Conservation (phyloP, 2,888 invertebrate genomes). For the Hedychridium roseum region DNA sequence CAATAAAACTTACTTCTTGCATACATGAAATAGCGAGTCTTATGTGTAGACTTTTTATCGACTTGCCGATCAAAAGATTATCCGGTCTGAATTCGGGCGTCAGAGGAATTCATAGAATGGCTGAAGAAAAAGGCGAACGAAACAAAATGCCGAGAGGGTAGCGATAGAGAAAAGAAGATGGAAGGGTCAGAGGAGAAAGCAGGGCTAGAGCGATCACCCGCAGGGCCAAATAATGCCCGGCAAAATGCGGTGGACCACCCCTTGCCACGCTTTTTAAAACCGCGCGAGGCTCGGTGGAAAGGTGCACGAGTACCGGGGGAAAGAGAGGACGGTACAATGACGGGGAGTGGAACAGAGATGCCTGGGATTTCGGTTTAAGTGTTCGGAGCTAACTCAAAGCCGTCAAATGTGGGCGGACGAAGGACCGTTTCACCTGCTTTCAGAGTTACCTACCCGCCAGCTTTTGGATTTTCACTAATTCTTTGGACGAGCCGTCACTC, state of each 20-base stretch:
- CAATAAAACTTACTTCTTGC: too few relatives aligned
- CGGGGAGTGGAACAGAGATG: slow-evolving; percentile 13
- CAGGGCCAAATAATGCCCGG: slow-evolving; percentile 56
- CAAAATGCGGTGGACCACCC: slow-evolving; percentile 60
- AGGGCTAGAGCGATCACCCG: slow-evolving; percentile 54
- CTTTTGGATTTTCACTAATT: slow-evolving; percentile 47
- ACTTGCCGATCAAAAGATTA: too few relatives aligned
- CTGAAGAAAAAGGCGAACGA: slow-evolving; percentile 14
- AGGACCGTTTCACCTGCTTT: slow-evolving; percentile 52
- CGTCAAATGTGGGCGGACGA: slow-evolving; percentile 55
- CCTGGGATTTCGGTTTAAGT: slow-evolving; percentile 20
- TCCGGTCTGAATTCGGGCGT: too few relatives aligned
- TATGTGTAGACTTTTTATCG: too few relatives aligned
- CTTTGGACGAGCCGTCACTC: slow-evolving; percentile 25
- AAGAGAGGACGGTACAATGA: too few relatives aligned
- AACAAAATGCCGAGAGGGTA: slow-evolving; percentile 3
- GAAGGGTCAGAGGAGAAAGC: slow-evolving; percentile 42
- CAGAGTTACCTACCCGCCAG: slow-evolving; percentile 32
- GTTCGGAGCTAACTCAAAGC: slow-evolving; percentile 50
- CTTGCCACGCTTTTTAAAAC: slow-evolving; percentile 51
- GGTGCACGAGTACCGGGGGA: background rate
- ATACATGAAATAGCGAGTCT: too few relatives aligned
- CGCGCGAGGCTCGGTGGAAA: slow-evolving; percentile 21
- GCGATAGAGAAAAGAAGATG: slow-evolving; percentile 14
- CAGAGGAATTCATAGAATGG: slow-evolving; percentile 23